These are phyloP conservation scores for Adelosebastes latens DNA, from an alignment of 2,797 vertebrate genomes.

Conservation along the genomic window DNA sequence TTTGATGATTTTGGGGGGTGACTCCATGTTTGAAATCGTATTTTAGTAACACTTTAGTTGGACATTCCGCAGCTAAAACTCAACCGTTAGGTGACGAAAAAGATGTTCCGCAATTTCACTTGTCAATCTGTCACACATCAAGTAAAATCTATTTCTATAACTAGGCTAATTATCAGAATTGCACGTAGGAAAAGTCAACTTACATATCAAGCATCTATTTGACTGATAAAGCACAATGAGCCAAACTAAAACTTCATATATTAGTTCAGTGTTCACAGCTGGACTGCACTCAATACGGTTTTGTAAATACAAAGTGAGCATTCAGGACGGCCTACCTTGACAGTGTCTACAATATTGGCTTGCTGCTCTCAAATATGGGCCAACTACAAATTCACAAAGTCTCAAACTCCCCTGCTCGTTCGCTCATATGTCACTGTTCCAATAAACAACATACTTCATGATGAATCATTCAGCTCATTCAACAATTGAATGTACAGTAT, in stretches of 20 bases:
- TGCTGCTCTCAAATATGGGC: neutral
- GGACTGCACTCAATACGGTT: neutral
- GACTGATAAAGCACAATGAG: neutral
- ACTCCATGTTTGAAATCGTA: neutral
- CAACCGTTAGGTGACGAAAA: neutral
- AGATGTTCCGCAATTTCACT: neutral
- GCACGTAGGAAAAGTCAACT: neutral
- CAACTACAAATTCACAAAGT: neutral
- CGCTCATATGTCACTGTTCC: neutral
- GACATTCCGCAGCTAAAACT: neutral
- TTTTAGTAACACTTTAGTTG: neutral
- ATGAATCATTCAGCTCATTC: constrained; percentile 6
- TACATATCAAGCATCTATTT: neutral
- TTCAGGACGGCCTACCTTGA: neutral
- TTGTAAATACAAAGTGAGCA: neutral
- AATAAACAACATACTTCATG: neutral
- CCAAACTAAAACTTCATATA: neutral
- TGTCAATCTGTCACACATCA: neutral
- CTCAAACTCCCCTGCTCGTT: neutral
- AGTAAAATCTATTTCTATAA: neutral
- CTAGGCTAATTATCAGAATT: neutral
- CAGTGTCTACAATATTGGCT: neutral
- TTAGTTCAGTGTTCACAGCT: neutral
- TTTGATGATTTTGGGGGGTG: neutral
- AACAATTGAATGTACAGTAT: neutral